Conservation (phyloP, 2,888 invertebrate genomes). For the Itoplectis maculator region DNA sequence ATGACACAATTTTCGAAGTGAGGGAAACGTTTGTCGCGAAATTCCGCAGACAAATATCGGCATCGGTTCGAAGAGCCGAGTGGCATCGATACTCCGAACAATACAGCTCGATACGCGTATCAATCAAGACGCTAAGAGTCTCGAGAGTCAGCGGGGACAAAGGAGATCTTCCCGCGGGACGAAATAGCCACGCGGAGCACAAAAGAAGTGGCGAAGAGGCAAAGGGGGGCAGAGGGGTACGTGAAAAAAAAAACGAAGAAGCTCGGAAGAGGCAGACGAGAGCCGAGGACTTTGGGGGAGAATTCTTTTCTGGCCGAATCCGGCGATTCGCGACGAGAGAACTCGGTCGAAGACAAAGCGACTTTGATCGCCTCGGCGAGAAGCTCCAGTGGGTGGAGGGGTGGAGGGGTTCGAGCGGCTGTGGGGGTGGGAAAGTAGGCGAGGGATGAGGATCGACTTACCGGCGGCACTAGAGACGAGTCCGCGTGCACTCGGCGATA, state of each 20-base stretch:
- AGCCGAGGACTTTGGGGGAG: slow-evolving; percentile 26
- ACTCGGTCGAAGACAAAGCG: slow-evolving; percentile 60
- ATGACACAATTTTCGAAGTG: too few relatives aligned
- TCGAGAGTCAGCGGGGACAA: slow-evolving; percentile 17
- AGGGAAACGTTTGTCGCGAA: too few relatives aligned
- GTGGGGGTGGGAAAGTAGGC: slow-evolving; percentile 17
- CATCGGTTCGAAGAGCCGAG: not conserved
- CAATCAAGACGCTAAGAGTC: slow-evolving; percentile 35
- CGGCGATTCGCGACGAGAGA: slow-evolving; percentile 23
- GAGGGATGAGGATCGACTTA: slow-evolving; percentile 44
- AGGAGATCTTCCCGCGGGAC: slow-evolving; percentile 23
- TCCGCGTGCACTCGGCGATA: not conserved
- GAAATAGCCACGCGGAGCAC: slow-evolving; percentile 14
- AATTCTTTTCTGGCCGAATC: slow-evolving; percentile 49
- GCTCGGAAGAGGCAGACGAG: not conserved
- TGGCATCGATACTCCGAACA: not conserved
- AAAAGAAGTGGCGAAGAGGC: not conserved
- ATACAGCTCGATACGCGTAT: slow-evolving; percentile 14
- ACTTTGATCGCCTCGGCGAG: slow-evolving; percentile 57
- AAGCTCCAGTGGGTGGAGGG: not conserved
- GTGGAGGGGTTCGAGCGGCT: too few relatives aligned
- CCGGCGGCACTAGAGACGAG: not conserved
- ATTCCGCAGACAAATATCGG: not conserved
- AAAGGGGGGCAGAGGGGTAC: not conserved
- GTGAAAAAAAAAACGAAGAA: not conserved